Evolutionary conservation across 2,797 vertebrate species (phyloP), one percentile per base, ranked within the genome.

Genomic region (Protonibea diacanthus): DNA sequence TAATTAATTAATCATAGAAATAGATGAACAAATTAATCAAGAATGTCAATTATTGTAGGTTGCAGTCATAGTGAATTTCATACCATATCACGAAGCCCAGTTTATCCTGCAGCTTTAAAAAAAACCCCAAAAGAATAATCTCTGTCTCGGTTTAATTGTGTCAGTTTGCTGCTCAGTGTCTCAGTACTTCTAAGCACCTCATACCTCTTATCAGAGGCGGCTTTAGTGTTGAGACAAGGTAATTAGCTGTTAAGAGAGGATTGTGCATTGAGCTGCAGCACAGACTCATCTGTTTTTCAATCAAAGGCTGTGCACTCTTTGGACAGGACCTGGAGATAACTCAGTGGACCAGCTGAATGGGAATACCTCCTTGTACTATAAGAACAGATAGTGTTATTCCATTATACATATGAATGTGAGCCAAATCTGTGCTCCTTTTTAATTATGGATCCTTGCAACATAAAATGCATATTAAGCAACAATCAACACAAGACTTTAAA

Each of bases 181-280:
- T 81, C 71, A 65, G 69, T 47, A 51, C 42, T 68, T 33, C 64
- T 33, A 40, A 80, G 85, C 49, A 65, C 72, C 76, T 80, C 74
- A 48, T 56, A 13, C 53, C 40, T 84, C 67, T 86, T 81, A 78
- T 84, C 74, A 45, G 40, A 69, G 51, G 47, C 49, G 3, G 48
- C 62, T 62, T 66, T 13, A 6, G 45, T 67, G 77, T 83, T 82
- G 69, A 84, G 82, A 86, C 78, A 62, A 82, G 78, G 58, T 85
- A 86, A 91, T 89, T 80, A 89, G 76, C 74, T 78, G 71, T 82
- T 76, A 42, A 71, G 75, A 81, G 70, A 80, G 62, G 53, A 66
- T 70, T 40, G 62, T 76, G 73, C 67, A 72, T 65, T 63, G 38
- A 62, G 60, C 33, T 73, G 77, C 56, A 74, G 66, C 83, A 82